phyloP scores from a whole-genome alignment of 2,797 vertebrate genomes.

The Sardinella longiceps region DNA sequence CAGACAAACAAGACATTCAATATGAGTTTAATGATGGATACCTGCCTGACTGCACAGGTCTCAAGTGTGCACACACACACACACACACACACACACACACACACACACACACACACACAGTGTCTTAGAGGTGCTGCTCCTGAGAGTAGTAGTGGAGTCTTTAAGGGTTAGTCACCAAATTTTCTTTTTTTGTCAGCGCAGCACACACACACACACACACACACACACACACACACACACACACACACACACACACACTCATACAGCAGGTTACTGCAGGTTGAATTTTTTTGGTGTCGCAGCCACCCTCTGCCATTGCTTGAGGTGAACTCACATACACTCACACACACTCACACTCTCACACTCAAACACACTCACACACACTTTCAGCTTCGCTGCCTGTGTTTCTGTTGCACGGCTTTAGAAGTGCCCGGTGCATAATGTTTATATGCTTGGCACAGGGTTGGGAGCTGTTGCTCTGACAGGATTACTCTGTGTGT shows the following conservation, averaged over 20 bases:
- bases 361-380: no score
- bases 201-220: background rate
- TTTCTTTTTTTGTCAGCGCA: background rate
- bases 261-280: no score
- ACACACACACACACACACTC: no score
- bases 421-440: background rate
- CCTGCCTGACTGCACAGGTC: conserved; percentile 12
- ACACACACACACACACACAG: conserved; percentile 1
- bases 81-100: background rate
- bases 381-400: background rate
- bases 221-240: background rate
- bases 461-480: background rate
- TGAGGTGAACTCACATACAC: background rate
- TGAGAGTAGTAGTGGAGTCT: background rate
- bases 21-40: conserved; percentile 46
- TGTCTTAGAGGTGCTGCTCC: background rate
- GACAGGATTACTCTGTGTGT: background rate
- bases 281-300: background rate
- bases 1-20: conserved; percentile 36
- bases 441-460: background rate
- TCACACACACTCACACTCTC: no score
- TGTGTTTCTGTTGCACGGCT: background rate
- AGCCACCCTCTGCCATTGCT: background rate
- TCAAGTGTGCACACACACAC: background rate
- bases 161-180: background rate